A percentile compares a stretch with the other conserved stretches of the same genome.
Conservation (phyloP, 2,113 vertebrate species). For the Murina feae region DNA sequence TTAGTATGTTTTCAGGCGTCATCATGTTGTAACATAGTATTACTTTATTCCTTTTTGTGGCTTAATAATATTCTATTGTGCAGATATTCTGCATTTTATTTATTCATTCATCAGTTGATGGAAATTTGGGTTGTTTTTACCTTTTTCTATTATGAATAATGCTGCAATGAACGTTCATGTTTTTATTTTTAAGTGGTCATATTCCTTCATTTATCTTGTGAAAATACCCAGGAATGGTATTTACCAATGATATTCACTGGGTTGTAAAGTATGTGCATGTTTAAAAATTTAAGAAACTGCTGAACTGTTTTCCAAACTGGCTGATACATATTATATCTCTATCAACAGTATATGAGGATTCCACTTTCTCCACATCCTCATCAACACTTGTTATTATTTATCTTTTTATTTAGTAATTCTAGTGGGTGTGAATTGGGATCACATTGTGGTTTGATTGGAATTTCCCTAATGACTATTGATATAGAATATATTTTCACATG, state of each 20-base stretch:
- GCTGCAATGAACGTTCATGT: background rate
- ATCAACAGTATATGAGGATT: background rate
- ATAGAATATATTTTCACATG: background rate
- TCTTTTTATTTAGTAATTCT: background rate
- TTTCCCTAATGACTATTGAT: background rate
- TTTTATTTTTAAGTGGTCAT: background rate
- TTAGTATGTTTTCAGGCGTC: constrained; percentile 1
- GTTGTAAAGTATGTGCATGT: background rate
- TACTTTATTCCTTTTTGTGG: background rate
- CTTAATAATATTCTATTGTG: background rate
- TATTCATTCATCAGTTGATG: background rate
- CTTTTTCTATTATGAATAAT: constrained; percentile 3
- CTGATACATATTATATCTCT: background rate
- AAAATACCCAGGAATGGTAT: background rate
- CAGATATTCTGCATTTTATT: background rate
- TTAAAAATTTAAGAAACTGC: constrained; percentile 11
- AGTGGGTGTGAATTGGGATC: background rate
- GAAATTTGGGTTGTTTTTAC: background rate
- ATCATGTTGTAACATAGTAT: background rate
- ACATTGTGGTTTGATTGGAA: background rate
- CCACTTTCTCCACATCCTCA: background rate
- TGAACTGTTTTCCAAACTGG: background rate
- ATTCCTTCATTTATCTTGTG: background rate
- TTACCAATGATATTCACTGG: background rate
- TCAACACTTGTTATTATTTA: background rate